Base-by-base conservation (phyloP, 1,140 invertebrate genomes). In the Chrysopa pallens region DNA sequence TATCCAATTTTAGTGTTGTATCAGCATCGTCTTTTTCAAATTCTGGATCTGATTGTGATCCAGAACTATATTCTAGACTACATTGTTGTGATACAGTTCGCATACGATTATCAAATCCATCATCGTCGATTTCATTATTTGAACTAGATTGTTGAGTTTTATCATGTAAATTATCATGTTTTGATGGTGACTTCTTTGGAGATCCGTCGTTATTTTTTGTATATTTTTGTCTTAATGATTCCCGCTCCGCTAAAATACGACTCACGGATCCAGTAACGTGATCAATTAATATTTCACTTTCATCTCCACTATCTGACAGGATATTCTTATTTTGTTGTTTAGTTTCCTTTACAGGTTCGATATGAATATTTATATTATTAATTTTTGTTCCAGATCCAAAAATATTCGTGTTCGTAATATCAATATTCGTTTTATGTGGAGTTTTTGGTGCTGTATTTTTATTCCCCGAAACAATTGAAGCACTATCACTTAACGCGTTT, bases 361-460 rank as follows among this genome's bases (percentile, higher is more conserved):
- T 71, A 49, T 81, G 78, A 43, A 83, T 71, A 60, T 83, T 85
- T 1, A 76, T 83, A 49, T 82, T 84, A 48, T 83, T 84, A 0
- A 84, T 74, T 60, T 84, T 84, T 5, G 73, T 72, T 37, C 72
- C 72, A 4, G 69, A 72, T 14, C 71, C 73, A 40, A 77, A 69
- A n/a, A 80, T 73, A 52, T 63, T 72, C 7, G 70, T 73, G 46
- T 75, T 72, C 17, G 2, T 23, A 23, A 23, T 23, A 33, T 33
- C n/a, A 11, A 33, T 11, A 11, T 12, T 33, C 8, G 8, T 12
- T 33, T 33, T 33, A 33, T 33, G 31, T 12, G n/a, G n/a, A 9
- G 70, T 70, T 38, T 64, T 68, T 33, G 63, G 72, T 59, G 60
- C 69, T 60, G 73, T 61, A 50, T 64, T 58, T 52, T 70, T 38